Percentiles rank a stretch among this genome's conserved stretches.
Conservation (phyloP, 2,113 vertebrate species). For the Petrocephalus microphthalmus region DNA sequence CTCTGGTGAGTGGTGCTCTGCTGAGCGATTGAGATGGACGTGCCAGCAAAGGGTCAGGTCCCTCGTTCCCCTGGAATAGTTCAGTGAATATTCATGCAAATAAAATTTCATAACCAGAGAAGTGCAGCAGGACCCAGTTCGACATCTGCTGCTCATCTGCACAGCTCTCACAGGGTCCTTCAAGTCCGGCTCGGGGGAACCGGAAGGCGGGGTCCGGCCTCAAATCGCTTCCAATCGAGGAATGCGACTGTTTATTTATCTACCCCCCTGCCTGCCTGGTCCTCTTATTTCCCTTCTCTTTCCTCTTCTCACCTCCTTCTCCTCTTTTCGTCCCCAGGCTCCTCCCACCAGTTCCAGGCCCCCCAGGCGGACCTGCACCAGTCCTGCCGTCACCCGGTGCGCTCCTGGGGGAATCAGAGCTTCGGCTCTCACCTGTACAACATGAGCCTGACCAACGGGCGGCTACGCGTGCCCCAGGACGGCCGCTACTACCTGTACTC, state of each 20-base stretch:
- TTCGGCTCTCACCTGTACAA: constrained; percentile 75
- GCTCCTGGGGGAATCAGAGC: constrained; percentile 67
- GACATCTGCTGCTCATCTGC: constrained; percentile 32
- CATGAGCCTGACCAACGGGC: constrained; percentile 71
- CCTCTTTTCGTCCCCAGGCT: neutral
- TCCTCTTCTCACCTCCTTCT: neutral
- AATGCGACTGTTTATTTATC: constrained; percentile 28
- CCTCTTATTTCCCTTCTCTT: neutral
- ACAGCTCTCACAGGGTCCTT: neutral
- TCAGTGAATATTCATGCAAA: neutral
- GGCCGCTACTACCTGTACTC: constrained; percentile 82
- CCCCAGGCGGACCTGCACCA: constrained; percentile 61
- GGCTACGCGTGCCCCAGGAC: constrained; percentile 68
- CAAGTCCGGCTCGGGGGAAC: neutral
- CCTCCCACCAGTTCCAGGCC: constrained; percentile 27
- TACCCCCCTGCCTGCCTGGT: constrained; percentile 15
- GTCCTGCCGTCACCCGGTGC: constrained; percentile 74
- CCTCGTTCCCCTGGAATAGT: neutral
- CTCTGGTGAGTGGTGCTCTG: neutral
- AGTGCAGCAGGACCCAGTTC: neutral
- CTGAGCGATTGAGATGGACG: neutral
- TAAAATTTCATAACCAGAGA: neutral
- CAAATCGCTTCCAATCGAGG: constrained; percentile 26
- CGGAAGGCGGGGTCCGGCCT: neutral
- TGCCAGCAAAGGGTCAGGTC: neutral